Percentiles rank a stretch among this genome's conserved stretches.
Conservation (phyloP, 2,888 invertebrate genomes). For the Drosophila nigricruria region DNA sequence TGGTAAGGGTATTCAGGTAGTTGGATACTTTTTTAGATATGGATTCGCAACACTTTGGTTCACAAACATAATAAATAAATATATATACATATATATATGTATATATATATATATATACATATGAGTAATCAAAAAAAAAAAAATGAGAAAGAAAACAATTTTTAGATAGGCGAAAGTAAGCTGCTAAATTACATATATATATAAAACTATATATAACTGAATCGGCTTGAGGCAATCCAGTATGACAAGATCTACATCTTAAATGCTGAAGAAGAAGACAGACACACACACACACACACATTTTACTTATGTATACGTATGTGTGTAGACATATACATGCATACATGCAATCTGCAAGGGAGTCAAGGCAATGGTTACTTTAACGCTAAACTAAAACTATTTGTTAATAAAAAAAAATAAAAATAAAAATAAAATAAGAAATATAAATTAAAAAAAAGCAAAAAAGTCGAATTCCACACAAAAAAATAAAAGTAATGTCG, state of each 20-base stretch:
- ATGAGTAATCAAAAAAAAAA: constrained; percentile 59
- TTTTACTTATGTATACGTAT: constrained; percentile 53
- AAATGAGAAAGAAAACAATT: constrained; percentile 34
- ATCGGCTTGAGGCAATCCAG: constrained; percentile 58
- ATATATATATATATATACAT: constrained; percentile 59
- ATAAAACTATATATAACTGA: constrained; percentile 23
- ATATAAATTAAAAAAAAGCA: not conserved
- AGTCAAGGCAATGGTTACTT: constrained; percentile 64
- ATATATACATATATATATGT: constrained; percentile 39
- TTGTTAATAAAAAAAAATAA: constrained; percentile 41
- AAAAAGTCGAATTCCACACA: constrained; percentile 3
- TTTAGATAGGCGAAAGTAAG: constrained; percentile 78
- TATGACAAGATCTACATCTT: constrained; percentile 33
- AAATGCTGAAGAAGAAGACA: constrained; percentile 24
- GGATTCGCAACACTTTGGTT: constrained; percentile 39
- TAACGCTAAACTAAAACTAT: constrained; percentile 64
- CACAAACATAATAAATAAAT: constrained; percentile 31
- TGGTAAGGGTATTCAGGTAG: constrained; percentile 1
- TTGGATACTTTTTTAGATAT: constrained; percentile 23
- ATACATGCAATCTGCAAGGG: constrained; percentile 49
- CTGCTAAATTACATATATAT: constrained; percentile 47
- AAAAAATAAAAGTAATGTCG: constrained; percentile 5
- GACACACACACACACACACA: constrained; percentile 9
- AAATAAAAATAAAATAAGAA: constrained; percentile 3
- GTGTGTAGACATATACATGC: constrained; percentile 30